A percentile compares a stretch with the other conserved stretches of the same genome.
Evolutionary conservation across 2,888 invertebrate genomes (phyloP).

Genomic region (Pimpla rufipes): DNA sequence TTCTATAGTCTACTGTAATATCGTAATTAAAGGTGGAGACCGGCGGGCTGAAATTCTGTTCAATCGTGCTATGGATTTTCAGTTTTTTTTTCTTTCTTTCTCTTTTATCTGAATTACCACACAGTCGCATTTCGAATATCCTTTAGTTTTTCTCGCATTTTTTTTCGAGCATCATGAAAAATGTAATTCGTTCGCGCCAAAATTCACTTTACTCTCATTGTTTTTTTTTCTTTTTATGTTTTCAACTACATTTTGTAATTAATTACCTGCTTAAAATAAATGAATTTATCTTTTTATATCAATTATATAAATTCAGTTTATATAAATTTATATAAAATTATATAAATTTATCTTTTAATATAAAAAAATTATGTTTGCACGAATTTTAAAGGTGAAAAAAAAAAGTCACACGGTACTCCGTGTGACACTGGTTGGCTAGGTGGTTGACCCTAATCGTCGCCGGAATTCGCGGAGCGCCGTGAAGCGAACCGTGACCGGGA

Average conservation of each 20-base stretch:
- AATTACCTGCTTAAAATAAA: too few relatives aligned
- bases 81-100: not conserved
- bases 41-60: not conserved
- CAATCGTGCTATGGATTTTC: not conserved
- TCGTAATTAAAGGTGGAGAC: not conserved
- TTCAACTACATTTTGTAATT: too few relatives aligned
- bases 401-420: conserved; percentile 2
- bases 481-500: conserved; percentile 50
- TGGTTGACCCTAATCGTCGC: conserved; percentile 61
- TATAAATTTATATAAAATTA: too few relatives aligned
- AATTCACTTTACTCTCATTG: too few relatives aligned
- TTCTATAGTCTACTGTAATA: conserved; percentile 9
- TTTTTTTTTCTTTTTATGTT: too few relatives aligned
- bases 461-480: conserved; percentile 27
- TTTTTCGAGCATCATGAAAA: not conserved
- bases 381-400: not conserved
- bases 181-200: not conserved
- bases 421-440: not conserved
- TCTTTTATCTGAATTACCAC: too few relatives aligned
- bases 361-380: not conserved
- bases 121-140: not conserved
- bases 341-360: too few relatives aligned
- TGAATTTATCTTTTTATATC: too few relatives aligned
- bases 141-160: not conserved
- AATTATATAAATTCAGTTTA: too few relatives aligned